These are phyloP conservation scores for Clarias fuscus DNA, from an alignment of 2,797 vertebrate genomes.

Conservation along the genomic window DNA sequence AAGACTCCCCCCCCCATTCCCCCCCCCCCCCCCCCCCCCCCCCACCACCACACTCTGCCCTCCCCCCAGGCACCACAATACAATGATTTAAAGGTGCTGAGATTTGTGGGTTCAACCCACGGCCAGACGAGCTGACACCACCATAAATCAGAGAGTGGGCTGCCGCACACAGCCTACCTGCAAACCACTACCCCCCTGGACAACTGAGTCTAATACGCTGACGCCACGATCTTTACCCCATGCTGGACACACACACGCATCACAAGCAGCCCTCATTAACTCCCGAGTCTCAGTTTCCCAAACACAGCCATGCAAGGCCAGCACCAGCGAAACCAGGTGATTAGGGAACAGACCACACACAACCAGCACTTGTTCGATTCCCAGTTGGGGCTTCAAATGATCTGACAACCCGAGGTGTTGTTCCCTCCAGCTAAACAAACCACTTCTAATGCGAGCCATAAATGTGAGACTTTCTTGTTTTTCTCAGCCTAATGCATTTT, in stretches of 20 bases:
- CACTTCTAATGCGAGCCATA: conserved; percentile 51
- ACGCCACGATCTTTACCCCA: conserved; percentile 50
- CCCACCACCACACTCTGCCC: conserved; percentile 39
- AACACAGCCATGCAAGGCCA: conserved; percentile 53
- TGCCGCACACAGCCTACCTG: conserved; percentile 59
- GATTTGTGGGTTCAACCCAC: conserved; percentile 71
- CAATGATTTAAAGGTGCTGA: conserved; percentile 72
- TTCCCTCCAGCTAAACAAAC: conserved; percentile 59
- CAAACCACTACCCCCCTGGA: conserved; percentile 53
- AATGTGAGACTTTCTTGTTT: conserved; percentile 49
- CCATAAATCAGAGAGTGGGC: conserved; percentile 67
- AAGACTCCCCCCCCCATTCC: background rate
- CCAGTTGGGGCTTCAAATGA: conserved; percentile 51
- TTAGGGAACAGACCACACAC: conserved; percentile 59
- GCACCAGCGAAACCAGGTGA: conserved; percentile 50
- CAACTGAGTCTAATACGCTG: conserved; percentile 57
- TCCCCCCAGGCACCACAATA: conserved; percentile 40
- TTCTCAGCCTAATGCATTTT: conserved; percentile 39
- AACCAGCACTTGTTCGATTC: conserved; percentile 54
- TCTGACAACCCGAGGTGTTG: conserved; percentile 56
- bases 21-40: conserved; percentile 14
- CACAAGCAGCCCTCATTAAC: conserved; percentile 58
- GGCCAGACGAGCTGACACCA: conserved; percentile 66
- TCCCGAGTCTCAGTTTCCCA: conserved; percentile 52
- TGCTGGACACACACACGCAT: conserved; percentile 55